These are phyloP conservation scores for Acleris laterana DNA, from an alignment of 2,888 invertebrate genomes.

Conservation along the genomic window DNA sequence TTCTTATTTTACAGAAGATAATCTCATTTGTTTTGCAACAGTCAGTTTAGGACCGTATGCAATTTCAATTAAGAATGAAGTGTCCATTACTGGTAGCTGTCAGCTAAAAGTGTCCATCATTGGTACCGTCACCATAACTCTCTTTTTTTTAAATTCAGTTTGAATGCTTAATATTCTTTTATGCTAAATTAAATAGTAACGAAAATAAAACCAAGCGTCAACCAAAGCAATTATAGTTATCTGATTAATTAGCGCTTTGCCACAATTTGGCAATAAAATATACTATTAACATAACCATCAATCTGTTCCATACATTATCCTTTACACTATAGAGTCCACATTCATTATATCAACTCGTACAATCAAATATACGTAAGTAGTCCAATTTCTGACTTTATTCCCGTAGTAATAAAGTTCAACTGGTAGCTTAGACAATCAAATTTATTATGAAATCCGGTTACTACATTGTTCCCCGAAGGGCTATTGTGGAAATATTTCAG, in stretches of 20 bases:
- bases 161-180: too few relatives aligned
- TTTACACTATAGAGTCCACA: background rate
- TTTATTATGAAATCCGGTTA: slow-evolving; percentile 26
- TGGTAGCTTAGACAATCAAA: background rate
- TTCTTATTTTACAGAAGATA: too few relatives aligned
- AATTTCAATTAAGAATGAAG: too few relatives aligned
- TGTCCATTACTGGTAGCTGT: too few relatives aligned
- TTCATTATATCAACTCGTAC: slow-evolving; percentile 1
- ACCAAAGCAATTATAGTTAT: background rate
- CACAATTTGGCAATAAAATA: background rate
- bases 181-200: background rate
- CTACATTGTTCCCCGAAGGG: slow-evolving; percentile 23
- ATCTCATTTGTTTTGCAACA: too few relatives aligned
- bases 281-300: background rate
- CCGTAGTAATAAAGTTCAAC: background rate
- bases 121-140: too few relatives aligned
- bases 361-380: background rate
- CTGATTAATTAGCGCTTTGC: slow-evolving; percentile 2
- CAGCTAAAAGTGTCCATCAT: too few relatives aligned
- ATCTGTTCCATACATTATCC: background rate
- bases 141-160: too few relatives aligned
- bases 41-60: too few relatives aligned
- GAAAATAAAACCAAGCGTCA: background rate
- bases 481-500: slow-evolving; percentile 27
- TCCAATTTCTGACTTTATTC: slow-evolving; percentile 8